phyloP scores from a whole-genome alignment of 2,113 vertebrate species.

The Globicephala melas region DNA sequence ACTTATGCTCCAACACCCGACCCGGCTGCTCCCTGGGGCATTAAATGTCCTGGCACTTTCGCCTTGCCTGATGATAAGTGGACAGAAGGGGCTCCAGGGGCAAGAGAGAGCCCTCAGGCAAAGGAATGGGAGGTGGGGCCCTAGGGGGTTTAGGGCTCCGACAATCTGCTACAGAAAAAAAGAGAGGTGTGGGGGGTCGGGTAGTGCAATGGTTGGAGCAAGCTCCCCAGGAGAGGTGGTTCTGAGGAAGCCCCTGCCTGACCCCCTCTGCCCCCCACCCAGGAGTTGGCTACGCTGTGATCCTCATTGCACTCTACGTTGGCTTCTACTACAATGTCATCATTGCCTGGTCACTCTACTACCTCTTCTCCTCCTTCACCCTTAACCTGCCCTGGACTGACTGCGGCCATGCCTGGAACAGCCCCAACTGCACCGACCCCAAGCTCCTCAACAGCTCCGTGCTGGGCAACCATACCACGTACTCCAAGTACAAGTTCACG shows the following conservation, averaged over 20 bases:
- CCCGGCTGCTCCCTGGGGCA: background rate
- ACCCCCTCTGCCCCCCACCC: constrained; percentile 61
- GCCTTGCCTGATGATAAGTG: accelerated
- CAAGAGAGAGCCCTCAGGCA: background rate
- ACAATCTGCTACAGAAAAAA: background rate
- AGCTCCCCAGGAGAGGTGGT: background rate
- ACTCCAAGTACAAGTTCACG: constrained; percentile 95
- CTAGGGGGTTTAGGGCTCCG: background rate
- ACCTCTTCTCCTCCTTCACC: constrained; percentile 95
- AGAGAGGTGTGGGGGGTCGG: accelerated
- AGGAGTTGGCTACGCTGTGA: constrained; percentile 98
- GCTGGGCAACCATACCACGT: constrained; percentile 89
- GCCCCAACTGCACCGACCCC: constrained; percentile 91
- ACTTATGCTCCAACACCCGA: background rate
- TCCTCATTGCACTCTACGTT: constrained; percentile 97
- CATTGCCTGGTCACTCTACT: constrained; percentile 98
- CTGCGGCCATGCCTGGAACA: constrained; percentile 95
- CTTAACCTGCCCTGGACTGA: constrained; percentile 91
- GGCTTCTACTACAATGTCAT: constrained; percentile 99
- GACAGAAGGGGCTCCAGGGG: background rate
- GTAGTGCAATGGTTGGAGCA: background rate
- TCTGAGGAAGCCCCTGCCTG: background rate
- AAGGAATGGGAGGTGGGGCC: background rate
- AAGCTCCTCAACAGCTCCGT: constrained; percentile 85
- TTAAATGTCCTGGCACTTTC: background rate